Conservation (phyloP, 2,797 vertebrate genomes). For the Spinibarbus caldwelli region DNA sequence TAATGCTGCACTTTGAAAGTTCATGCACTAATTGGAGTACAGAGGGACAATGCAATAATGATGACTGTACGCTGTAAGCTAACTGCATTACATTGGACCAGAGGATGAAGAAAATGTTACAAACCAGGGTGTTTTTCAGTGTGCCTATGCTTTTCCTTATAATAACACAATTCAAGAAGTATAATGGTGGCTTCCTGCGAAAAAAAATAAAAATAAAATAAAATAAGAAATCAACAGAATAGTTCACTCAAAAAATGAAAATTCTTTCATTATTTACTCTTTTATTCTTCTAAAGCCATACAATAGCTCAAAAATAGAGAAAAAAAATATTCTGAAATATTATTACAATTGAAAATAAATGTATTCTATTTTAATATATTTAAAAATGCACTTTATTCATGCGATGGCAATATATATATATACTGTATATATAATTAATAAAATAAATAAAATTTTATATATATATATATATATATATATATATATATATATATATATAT, state of each 20-base stretch:
- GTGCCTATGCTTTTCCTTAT: no score
- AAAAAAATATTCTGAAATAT: neutral
- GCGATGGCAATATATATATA: neutral
- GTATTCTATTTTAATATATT: neutral
- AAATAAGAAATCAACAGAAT: neutral
- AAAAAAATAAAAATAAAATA: neutral
- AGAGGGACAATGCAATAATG: neutral
- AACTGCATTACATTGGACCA: constrained; percentile 2
- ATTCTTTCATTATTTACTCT: neutral
- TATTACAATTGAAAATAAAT: neutral
- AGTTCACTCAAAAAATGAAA: neutral
- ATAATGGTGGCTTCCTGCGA: neutral
- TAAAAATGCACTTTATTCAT: neutral
- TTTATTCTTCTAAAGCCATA: neutral
- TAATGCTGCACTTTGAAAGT: neutral
- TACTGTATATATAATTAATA: no score
- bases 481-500: neutral
- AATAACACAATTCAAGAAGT: neutral
- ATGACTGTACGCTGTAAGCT: neutral
- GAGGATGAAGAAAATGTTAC: constrained; percentile 5
- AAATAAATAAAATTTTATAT: no score
- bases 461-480: neutral
- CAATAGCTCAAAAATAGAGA: neutral
- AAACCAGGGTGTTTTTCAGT: neutral
- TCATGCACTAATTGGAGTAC: constrained; percentile 7